Evolutionary conservation across 1,140 invertebrate species (phyloP).

Genomic region (Apis cerana): DNA sequence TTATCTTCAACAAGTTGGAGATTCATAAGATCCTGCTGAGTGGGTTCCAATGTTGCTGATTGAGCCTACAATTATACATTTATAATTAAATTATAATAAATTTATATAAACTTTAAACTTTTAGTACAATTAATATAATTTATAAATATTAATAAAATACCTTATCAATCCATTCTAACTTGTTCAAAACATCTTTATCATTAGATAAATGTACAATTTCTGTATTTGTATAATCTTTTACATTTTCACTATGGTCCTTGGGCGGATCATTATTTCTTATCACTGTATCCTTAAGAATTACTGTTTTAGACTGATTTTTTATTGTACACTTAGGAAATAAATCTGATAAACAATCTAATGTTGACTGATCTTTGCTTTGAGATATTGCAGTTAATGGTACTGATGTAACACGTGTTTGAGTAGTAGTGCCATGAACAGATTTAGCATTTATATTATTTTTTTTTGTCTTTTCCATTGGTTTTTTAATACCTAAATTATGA

Average conservation of each 20-base stretch:
- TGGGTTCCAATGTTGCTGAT: constrained; percentile 53
- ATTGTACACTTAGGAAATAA: constrained; percentile 79
- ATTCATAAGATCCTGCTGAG: constrained; percentile 76
- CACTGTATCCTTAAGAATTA: constrained; percentile 79
- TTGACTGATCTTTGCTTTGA: constrained; percentile 43
- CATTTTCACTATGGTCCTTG: constrained; percentile 58
- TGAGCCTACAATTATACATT: constrained; percentile 43
- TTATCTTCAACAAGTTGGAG: constrained; percentile 78
- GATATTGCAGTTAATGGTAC: constrained; percentile 15
- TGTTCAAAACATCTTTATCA: constrained; percentile 49
- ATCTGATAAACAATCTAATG: constrained; percentile 65
- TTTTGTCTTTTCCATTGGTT: constrained; percentile 72
- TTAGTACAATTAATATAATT: neutral
- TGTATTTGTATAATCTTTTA: constrained; percentile 49
- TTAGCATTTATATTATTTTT: constrained; percentile 60
- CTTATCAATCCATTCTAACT: constrained; percentile 49
- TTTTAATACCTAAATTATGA: constrained; percentile 80
- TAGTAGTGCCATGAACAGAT: constrained; percentile 53
- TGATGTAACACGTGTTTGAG: constrained; percentile 28
- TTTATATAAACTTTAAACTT: neutral
- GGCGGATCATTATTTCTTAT: constrained; percentile 74
- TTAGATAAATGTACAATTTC: constrained; percentile 44
- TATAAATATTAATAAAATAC: constrained; percentile 29
- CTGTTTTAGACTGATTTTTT: constrained; percentile 77
- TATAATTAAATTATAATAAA: neutral